A percentile compares a stretch with the other conserved stretches of the same genome.
These are phyloP conservation scores for Protophormia terraenovae DNA, from an alignment of 2,888 invertebrate genomes.

Conservation along the genomic window DNA sequence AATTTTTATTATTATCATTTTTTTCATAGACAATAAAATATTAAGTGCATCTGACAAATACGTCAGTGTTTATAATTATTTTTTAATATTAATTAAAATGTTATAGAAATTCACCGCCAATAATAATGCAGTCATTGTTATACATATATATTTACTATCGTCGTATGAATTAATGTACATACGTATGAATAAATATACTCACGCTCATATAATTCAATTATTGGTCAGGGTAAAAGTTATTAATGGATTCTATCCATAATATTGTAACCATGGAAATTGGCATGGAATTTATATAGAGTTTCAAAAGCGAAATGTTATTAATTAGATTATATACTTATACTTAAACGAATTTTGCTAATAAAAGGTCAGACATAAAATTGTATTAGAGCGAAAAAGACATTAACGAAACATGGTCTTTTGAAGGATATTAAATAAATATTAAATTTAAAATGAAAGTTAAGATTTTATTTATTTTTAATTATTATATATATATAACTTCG, in stretches of 20 bases:
- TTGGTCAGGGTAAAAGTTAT: constrained; percentile 4
- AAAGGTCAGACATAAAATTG: constrained; percentile 11
- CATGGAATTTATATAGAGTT: not conserved
- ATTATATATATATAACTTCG: too few species aligned
- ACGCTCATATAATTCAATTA: not conserved
- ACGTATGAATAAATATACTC: too few species aligned
- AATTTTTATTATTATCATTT: not conserved
- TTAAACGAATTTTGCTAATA: too few species aligned
- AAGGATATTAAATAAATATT: too few species aligned
- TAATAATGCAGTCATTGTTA: constrained; percentile 18
- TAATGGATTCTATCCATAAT: constrained; percentile 8
- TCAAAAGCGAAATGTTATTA: constrained; percentile 2
- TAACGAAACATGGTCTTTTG: too few species aligned
- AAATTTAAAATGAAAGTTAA: too few species aligned
- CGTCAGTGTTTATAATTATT: constrained; percentile 55
- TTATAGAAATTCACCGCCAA: constrained; percentile 37
- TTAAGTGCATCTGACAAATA: constrained; percentile 57
- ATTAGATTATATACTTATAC: constrained; percentile 14
- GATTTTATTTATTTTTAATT: too few species aligned
- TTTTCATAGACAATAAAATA: not conserved
- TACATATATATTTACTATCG: too few species aligned
- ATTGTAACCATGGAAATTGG: not conserved
- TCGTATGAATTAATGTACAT: too few species aligned
- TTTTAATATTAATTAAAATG: constrained; percentile 58
- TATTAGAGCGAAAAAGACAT: constrained; percentile 1